Evolutionary conservation across 2,888 invertebrate genomes (phyloP), one percentile per base, ranked within the genome.

Genomic region (Strigamia crassipes): DNA sequence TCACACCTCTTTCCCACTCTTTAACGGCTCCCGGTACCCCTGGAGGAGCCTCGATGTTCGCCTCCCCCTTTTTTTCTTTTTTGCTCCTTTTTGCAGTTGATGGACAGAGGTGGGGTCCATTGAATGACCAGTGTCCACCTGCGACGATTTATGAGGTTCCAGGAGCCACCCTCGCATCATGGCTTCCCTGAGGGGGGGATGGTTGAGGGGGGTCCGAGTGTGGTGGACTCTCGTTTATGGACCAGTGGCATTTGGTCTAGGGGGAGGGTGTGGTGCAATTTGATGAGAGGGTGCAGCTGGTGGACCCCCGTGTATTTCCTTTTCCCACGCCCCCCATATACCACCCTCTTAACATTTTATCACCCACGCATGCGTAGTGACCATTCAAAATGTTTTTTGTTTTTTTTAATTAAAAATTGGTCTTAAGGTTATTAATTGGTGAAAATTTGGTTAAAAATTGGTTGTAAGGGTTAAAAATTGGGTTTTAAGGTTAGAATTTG

Each of bases 101-200:
- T 73, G 81, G 81, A 77, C 78, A 34, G 66, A 56, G 73, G 46
- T 73, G 81, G 73, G 66, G 42, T 81, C 81, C 6, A 73, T 23
- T 73, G 80, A 61, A 38, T 66, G 80, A 66, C 66, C 56, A 42
- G 66, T 81, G 81, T 78, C 42, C 42, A 78, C 73, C 73, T 73
- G 73, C 27, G 73, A 73, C 73, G 73, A 73, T 73, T 73, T 73
- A 73, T 73, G 73, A 31, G 73, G 27, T 73, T 73, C 73, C 73
- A 73, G 73, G 73, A 73, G 73, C 73, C 73, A 73, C 73, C 73
- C 73, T 73, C 73, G 73, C 73, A 73, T 73, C 73, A 73, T 73
- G 73, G 73, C 73, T 31, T 27, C 27, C 73, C 73, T 73, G 27
- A 27, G 73, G 73, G 73, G 51, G 61, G 73, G 73, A 73, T 73